Evolutionary conservation across 1,140 invertebrate species (phyloP), one percentile per base, ranked within the genome.

Genomic region (Dolichoris vasculosae): DNA sequence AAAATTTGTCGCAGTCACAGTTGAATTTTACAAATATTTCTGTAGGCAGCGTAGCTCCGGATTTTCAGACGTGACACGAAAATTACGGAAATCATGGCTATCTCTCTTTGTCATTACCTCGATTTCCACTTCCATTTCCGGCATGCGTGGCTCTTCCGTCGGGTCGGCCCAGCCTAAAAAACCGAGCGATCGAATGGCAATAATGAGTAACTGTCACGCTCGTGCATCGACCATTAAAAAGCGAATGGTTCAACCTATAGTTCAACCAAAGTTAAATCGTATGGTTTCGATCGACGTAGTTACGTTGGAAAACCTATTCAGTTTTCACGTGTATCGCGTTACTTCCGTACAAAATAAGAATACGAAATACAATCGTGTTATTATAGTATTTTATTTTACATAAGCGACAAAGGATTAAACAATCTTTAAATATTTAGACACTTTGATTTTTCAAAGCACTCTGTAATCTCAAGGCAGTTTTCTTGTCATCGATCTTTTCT

Each of bases 71-170:
- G 1, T 30, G 20, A 63, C 82, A 43, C 38, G 69, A 38, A 73
- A 73, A 73, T 73, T 73, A 71, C 84, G 78, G 78, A 85, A 85
- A 85, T 82, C 84, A 85, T 55, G 40, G 71, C 55, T 63, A 81
- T 82, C 78, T 85, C 87, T 88, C 89, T 89, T 88, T 90, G 87
- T 89, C 89, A 91, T 91, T 90, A 88, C 89, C 89, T 89, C 90
- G 90, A 91, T 91, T 92, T 92, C 90, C 91, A 92, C 89, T 90
- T 92, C 90, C 89, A 90, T 89, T 90, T 91, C 90, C 91, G 91
- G 89, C 84, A 86, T 76, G 43, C 69, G 82, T 83, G 87, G 87
- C 88, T 90, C 87, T 89, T 89, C 87, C 88, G 88, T 89, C 84
- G 88, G 83, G 76, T 87, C 85, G 78, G 87, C 90, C 90, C 89